These are phyloP conservation scores for Orgyia antiqua DNA, from an alignment of 2,888 invertebrate genomes.

Conservation along the genomic window DNA sequence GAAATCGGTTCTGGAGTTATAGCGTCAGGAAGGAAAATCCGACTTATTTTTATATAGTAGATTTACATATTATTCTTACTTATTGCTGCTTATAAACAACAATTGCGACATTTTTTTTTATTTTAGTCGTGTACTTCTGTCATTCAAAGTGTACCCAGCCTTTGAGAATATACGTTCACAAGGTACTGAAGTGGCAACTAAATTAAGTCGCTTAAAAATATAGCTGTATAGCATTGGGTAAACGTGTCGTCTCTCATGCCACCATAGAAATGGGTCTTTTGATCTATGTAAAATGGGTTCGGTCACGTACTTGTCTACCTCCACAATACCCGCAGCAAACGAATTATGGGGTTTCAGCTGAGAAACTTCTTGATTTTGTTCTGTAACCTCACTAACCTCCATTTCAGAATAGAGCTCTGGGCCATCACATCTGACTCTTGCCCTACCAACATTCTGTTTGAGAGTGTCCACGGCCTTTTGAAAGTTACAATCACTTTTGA, in stretches of 20 bases:
- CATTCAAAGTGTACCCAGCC: slow-evolving; percentile 11
- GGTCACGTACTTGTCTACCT: slow-evolving; percentile 16
- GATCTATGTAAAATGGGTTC: slow-evolving; percentile 14
- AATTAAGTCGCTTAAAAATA: slow-evolving; percentile 10
- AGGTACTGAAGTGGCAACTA: slow-evolving; percentile 21
- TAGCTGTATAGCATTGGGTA: slow-evolving; percentile 12
- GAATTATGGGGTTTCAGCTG: slow-evolving; percentile 12
- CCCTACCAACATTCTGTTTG: too few relatives aligned
- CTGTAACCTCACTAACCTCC: too few relatives aligned
- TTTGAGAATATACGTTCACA: slow-evolving; percentile 20
- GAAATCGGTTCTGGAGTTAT: too few relatives aligned
- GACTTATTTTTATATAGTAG: too few relatives aligned
- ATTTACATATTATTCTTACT: too few relatives aligned
- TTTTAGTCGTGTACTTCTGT: slow-evolving; percentile 12
- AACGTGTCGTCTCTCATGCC: slow-evolving; percentile 9
- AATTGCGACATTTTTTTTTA: slow-evolving; percentile 10
- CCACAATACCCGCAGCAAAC: slow-evolving; percentile 15
- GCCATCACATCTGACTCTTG: slow-evolving; percentile 13
- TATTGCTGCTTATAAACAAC: too few relatives aligned
- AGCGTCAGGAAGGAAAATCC: too few relatives aligned
- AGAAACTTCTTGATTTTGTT: too few relatives aligned
- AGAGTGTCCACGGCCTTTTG: too few relatives aligned
- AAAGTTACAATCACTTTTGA: too few relatives aligned
- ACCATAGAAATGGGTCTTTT: slow-evolving; percentile 17
- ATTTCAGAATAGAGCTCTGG: slow-evolving; percentile 7